Evolutionary conservation across 1,140 invertebrate species (phyloP).

Genomic region (Philaenus spumarius): DNA sequence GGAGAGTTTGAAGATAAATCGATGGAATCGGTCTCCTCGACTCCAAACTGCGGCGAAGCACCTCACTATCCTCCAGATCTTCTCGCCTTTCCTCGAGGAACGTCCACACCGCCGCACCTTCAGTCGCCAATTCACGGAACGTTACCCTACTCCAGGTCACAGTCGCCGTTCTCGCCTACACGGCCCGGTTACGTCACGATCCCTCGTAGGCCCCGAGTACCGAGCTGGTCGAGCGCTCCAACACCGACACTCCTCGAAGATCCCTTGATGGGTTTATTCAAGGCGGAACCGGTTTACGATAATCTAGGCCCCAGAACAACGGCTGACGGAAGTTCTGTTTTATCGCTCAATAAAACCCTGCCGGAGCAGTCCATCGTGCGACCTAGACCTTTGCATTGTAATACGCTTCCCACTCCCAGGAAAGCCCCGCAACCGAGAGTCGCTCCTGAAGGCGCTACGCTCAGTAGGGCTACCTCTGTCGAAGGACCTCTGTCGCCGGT

Average conservation of each 20-base stretch:
- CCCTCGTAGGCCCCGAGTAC: slow-evolving; percentile 68
- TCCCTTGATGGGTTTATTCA: slow-evolving; percentile 24
- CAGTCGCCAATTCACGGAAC: slow-evolving; percentile 50
- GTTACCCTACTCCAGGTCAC: slow-evolving; percentile 61
- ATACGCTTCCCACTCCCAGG: slow-evolving; percentile 37
- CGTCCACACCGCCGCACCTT: slow-evolving; percentile 46
- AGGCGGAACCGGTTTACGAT: slow-evolving; percentile 72
- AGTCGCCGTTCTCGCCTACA: slow-evolving; percentile 56
- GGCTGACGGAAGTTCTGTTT: slow-evolving; percentile 73
- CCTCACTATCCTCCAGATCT: slow-evolving; percentile 65
- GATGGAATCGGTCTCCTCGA: slow-evolving; percentile 14
- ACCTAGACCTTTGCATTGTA: slow-evolving; percentile 43
- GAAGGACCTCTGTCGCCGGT: slow-evolving; percentile 22
- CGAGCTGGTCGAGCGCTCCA: slow-evolving; percentile 65
- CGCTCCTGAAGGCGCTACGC: slow-evolving; percentile 16
- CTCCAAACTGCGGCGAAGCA: slow-evolving; percentile 10
- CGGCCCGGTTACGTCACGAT: slow-evolving; percentile 57
- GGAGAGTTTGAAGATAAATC: slow-evolving; percentile 25
- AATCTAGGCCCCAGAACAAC: slow-evolving; percentile 74
- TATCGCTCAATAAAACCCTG: slow-evolving; percentile 60
- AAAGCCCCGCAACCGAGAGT: slow-evolving; percentile 34
- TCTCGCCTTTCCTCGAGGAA: slow-evolving; percentile 62
- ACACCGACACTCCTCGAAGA: slow-evolving; percentile 40
- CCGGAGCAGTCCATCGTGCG: slow-evolving; percentile 36
- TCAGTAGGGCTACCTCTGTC: slow-evolving; percentile 12